A percentile compares a stretch with the other conserved stretches of the same genome.
Conservation (phyloP, 2,797 vertebrate genomes). For the Pangasius djambal region DNA sequence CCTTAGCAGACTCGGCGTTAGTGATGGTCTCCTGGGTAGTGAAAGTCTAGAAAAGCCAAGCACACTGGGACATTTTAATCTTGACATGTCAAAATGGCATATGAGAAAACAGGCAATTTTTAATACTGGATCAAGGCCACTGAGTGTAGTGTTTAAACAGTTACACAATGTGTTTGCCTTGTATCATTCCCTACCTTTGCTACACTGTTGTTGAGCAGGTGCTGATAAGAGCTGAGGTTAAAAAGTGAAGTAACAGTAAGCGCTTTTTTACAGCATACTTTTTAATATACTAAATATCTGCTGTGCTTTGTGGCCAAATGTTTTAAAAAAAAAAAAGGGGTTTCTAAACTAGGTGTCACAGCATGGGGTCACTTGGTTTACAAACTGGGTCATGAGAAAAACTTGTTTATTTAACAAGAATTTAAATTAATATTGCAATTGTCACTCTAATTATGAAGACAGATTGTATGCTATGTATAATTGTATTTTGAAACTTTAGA, state of each 20-base stretch:
- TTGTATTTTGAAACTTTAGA: neutral
- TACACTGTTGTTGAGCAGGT: neutral
- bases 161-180: neutral
- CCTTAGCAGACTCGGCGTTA: conserved; percentile 93
- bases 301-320: neutral
- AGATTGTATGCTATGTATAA: neutral
- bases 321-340: neutral
- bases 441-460: neutral
- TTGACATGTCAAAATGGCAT: neutral
- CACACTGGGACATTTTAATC: neutral
- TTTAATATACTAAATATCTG: neutral
- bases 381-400: neutral
- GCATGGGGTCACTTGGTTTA: neutral
- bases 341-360: too few relatives aligned
- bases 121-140: neutral
- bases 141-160: neutral
- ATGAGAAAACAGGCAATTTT: neutral
- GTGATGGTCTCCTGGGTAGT: conserved; percentile 98
- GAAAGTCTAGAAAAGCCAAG: conserved; percentile 81
- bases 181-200: too few relatives aligned
- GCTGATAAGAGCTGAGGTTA: neutral
- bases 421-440: too few relatives aligned
- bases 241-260: neutral
- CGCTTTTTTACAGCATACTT: neutral
- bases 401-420: neutral